Percentiles rank a stretch among this genome's conserved stretches.
Evolutionary conservation across 2,797 vertebrate species (phyloP).

Genomic region (Pseudochirops corinnae): DNA sequence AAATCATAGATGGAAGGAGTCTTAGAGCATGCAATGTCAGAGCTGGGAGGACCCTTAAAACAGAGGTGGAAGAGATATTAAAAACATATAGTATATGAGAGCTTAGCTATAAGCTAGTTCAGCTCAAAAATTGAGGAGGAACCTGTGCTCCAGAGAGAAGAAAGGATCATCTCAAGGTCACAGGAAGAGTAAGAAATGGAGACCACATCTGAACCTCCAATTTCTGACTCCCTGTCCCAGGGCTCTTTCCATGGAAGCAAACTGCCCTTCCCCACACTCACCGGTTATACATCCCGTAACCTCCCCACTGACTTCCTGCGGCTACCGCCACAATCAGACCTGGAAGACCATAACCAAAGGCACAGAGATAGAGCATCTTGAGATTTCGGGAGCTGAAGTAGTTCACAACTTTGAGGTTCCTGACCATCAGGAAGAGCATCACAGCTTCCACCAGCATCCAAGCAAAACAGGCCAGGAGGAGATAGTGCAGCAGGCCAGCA

Average conservation of each 20-base stretch:
- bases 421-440: slow-evolving; percentile 82
- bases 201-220: neutral
- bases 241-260: neutral
- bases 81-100: neutral
- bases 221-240: neutral
- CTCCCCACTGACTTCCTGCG: slow-evolving; percentile 74
- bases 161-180: neutral
- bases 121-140: neutral
- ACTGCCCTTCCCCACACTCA: slow-evolving; percentile 56
- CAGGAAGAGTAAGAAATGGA: neutral
- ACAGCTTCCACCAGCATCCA: slow-evolving; percentile 84
- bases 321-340: slow-evolving; percentile 86
- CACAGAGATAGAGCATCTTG: slow-evolving; percentile 81
- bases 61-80: neutral
- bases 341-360: slow-evolving; percentile 86
- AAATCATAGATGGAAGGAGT: neutral
- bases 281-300: slow-evolving; percentile 83
- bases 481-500: slow-evolving; percentile 80
- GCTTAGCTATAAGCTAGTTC: neutral
- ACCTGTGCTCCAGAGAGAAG: neutral
- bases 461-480: slow-evolving; percentile 82
- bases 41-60: neutral
- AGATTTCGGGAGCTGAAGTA: slow-evolving; percentile 86
- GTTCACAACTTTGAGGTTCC: slow-evolving; percentile 87
- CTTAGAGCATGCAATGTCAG: neutral